Evolutionary conservation across 2,888 invertebrate genomes (phyloP), one percentile per base, ranked within the genome.

Genomic region (Chrysodeixis includens): DNA sequence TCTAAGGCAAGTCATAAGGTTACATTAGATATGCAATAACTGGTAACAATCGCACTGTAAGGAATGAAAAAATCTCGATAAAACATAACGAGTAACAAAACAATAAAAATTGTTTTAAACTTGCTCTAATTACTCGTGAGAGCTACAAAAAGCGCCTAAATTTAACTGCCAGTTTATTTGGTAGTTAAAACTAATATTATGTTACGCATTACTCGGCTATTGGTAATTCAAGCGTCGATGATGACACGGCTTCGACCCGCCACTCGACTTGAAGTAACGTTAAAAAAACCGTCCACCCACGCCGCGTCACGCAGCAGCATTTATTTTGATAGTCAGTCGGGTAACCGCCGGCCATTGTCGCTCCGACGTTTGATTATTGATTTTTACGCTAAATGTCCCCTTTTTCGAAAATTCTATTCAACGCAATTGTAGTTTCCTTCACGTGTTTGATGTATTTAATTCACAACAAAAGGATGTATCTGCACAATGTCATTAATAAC

Each of bases 371-470:
- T 90, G 92, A 94, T 94, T 95, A 94, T 95, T 95, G 95, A 95
- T 95, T 94, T 94, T 94, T 92, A 94, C 94, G 94, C 94, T 89
- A 93, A 93, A 94, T 92, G 91, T 90, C 92, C 86, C 90, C 90
- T 93, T 93, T 93, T 90, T 87, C 81, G 81, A 87, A 90, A 90
- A 74, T 83, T 83, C 92, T 86, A 93, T 94, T 94, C 90, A 93
- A 85, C 81, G 86, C 90, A 93, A 93, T 93, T 91, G 93, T 90
- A 85, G 87, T 83, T 93, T 91, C 91, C 90, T 92, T 92, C 89
- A 87, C 86, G 85, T 88, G 91, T 89, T 89, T 86, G 88, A 91
- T 90, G 89, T 90, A 89, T 91, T 90, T 87, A 88, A 86, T 83
- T 76, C 78, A 74, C 83, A 91, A 81, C 92, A 94, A 94, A 86